Evolutionary conservation across 2,888 invertebrate species (phyloP).

Genomic region (Patella pellucida): DNA sequence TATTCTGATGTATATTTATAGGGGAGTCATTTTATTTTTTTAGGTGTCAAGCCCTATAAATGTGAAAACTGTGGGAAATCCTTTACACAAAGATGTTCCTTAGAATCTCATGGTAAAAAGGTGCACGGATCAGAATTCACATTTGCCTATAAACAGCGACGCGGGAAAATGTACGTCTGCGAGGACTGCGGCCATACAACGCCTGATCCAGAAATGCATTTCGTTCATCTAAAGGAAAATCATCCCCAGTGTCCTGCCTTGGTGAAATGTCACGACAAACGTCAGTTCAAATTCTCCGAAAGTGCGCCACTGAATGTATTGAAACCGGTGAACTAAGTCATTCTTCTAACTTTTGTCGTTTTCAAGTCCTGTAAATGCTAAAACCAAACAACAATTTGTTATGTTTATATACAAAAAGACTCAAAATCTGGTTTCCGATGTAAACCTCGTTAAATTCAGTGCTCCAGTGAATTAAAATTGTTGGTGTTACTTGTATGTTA

Average conservation of each 20-base stretch:
- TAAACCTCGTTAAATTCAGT: too few species aligned
- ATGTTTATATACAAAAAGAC: too few species aligned
- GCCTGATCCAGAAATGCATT: constrained; percentile 94
- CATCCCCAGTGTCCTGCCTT: constrained; percentile 84
- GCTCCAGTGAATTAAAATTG: too few species aligned
- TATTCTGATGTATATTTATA: too few species aligned
- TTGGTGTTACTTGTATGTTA: too few species aligned
- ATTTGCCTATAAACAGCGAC: constrained; percentile 97
- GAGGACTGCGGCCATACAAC: constrained; percentile 99
- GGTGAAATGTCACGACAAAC: constrained; percentile 95
- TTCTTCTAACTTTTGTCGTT: too few species aligned
- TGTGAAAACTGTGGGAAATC: constrained; percentile 98
- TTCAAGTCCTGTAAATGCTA: too few species aligned
- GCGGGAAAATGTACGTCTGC: constrained; percentile 99
- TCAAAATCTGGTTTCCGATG: too few species aligned
- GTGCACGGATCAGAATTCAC: constrained; percentile 97
- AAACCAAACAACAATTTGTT: too few species aligned
- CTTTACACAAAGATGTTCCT: constrained; percentile 97
- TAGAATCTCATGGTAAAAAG: constrained; percentile 97
- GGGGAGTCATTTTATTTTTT: constrained; percentile 16
- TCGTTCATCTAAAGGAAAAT: constrained; percentile 87
- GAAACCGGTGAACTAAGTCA: constrained; percentile 16
- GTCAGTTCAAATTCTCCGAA: constrained; percentile 80
- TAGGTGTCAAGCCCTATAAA: constrained; percentile 96
- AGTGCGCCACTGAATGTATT: constrained; percentile 9